Conservation (phyloP, 2,113 vertebrate genomes). For the Nothoprocta perdicaria region DNA sequence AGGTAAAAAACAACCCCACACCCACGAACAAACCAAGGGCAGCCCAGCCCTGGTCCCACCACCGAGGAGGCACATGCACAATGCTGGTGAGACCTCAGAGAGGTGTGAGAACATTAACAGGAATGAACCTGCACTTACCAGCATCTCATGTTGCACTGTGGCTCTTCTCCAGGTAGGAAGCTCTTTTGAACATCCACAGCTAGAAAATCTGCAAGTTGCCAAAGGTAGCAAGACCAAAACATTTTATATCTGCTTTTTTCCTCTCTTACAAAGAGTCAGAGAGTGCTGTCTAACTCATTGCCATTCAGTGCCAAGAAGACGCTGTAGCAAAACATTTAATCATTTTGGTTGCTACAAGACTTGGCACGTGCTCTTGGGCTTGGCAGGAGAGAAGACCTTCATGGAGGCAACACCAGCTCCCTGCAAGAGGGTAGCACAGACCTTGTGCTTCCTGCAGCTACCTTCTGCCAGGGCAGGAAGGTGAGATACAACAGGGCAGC, state of each 20-base stretch:
- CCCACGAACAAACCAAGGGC: background rate
- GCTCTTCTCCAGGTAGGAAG: background rate
- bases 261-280: background rate
- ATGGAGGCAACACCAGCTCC: fast-evolving
- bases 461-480: background rate
- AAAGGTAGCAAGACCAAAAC: background rate
- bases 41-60: background rate
- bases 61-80: background rate
- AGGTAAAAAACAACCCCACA: too few species aligned
- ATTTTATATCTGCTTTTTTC: background rate
- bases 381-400: background rate
- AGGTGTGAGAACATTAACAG: fast-evolving
- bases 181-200: fast-evolving
- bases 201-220: background rate
- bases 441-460: background rate
- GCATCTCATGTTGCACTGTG: background rate
- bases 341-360: background rate
- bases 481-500: background rate
- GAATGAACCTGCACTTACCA: background rate
- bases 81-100: background rate
- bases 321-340: background rate
- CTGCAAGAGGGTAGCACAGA: background rate
- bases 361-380: background rate
- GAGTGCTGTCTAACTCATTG: background rate
- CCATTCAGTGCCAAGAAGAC: background rate